These are phyloP conservation scores for Lycaon pictus DNA, from an alignment of 2,113 vertebrate species.

Conservation along the genomic window DNA sequence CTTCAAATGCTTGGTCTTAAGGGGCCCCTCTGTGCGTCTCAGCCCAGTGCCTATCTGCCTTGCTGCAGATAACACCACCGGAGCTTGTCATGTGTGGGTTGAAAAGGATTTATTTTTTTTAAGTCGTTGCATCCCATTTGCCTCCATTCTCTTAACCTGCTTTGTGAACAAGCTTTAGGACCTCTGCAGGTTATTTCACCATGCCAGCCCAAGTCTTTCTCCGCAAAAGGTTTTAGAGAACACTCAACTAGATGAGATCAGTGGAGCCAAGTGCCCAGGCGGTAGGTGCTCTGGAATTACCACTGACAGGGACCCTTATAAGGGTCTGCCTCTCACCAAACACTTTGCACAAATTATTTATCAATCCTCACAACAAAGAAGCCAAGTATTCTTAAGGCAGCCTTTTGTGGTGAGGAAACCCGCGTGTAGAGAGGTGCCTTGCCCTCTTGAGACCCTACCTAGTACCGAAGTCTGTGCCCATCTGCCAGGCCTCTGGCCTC, in stretches of 20 bases:
- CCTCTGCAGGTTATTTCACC: not conserved
- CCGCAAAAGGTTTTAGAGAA: constrained; percentile 19
- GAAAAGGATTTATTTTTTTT: constrained; percentile 8
- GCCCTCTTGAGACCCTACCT: not conserved
- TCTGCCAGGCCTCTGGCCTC: not conserved
- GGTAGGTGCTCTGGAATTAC: not conserved
- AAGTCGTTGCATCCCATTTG: constrained; percentile 3
- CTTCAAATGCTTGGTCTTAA: not conserved
- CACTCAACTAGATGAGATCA: not conserved
- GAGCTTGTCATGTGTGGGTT: not conserved
- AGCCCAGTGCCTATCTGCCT: not conserved
- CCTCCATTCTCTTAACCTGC: constrained; percentile 2
- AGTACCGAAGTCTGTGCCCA: not conserved
- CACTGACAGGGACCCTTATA: not conserved
- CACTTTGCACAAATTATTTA: constrained; percentile 1
- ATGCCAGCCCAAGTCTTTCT: not conserved
- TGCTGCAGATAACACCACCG: not conserved
- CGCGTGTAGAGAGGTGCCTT: not conserved
- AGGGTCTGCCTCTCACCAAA: not conserved
- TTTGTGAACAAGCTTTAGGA: constrained; percentile 40
- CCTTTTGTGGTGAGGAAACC: not conserved
- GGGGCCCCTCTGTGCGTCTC: not conserved
- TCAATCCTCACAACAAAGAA: not conserved
- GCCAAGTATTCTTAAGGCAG: not conserved
- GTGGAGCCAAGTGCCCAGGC: not conserved